phyloP scores from a whole-genome alignment of 2,797 vertebrate genomes.

The Pseudochirops corinnae region DNA sequence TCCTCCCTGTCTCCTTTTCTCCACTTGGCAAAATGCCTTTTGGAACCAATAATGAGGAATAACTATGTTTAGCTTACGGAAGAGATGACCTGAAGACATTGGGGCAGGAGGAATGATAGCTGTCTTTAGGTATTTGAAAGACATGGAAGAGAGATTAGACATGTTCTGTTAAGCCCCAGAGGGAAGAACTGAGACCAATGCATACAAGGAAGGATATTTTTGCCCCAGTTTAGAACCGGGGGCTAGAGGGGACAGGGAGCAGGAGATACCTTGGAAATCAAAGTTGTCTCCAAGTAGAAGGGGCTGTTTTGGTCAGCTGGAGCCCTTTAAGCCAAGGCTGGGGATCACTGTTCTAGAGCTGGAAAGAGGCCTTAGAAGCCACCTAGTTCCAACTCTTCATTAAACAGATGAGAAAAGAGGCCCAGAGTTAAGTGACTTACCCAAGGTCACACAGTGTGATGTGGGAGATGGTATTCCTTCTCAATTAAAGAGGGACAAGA shows the following conservation, averaged over 20 bases:
- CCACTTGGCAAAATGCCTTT: not conserved
- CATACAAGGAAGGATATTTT: not conserved
- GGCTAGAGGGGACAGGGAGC: not conserved
- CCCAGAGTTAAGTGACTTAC: conserved; percentile 16
- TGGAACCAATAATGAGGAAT: not conserved
- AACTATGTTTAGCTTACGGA: not conserved
- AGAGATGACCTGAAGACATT: not conserved
- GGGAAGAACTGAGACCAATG: not conserved
- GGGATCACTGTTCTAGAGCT: not conserved
- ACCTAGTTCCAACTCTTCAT: not conserved
- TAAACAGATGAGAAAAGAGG: conserved; percentile 48
- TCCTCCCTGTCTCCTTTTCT: not conserved
- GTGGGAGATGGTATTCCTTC: not conserved
- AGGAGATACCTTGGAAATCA: not conserved
- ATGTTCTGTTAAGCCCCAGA: not conserved
- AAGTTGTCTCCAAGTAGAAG: not conserved
- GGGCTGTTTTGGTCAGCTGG: not conserved
- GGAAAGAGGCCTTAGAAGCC: not conserved
- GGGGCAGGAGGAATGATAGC: not conserved
- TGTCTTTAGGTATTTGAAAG: not conserved
- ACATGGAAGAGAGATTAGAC: not conserved
- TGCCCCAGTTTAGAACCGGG: not conserved
- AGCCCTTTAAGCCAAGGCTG: not conserved
- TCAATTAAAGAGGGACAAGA: not conserved
- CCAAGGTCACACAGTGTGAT: not conserved